Percentiles rank a stretch among this genome's conserved stretches.
These are phyloP conservation scores for Noturus placidus DNA, from an alignment of 2,113 vertebrate species.

Conservation along the genomic window DNA sequence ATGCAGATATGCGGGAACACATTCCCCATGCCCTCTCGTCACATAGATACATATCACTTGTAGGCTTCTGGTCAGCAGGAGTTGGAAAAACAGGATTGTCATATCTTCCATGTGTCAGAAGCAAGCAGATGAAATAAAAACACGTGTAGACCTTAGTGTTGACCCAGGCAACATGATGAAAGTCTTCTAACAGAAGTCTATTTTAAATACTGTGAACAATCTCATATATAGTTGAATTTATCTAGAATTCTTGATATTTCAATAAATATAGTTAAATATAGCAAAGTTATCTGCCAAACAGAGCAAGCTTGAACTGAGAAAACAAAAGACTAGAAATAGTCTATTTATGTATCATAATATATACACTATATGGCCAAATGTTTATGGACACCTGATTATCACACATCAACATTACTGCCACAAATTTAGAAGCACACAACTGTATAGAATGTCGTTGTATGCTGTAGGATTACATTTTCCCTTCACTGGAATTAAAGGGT, in stretches of 20 bases:
- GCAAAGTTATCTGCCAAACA: background rate
- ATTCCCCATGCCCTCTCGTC: background rate
- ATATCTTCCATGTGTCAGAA: slow-evolving; percentile 22
- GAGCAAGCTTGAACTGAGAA: background rate
- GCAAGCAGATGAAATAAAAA: slow-evolving; percentile 38
- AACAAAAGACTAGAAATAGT: background rate
- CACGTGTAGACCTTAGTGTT: slow-evolving; percentile 29
- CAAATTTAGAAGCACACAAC: too few species aligned
- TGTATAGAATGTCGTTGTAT: too few species aligned
- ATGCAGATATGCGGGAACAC: slow-evolving; percentile 19
- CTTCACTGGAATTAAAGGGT: too few species aligned
- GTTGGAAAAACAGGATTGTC: slow-evolving; percentile 38
- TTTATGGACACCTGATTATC: too few species aligned
- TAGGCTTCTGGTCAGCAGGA: background rate
- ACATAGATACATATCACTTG: background rate
- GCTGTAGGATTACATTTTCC: too few species aligned
- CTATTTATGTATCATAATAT: background rate
- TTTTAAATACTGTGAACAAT: slow-evolving; percentile 16
- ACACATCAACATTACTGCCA: too few species aligned
- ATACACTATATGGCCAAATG: too few species aligned
- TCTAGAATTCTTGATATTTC: background rate
- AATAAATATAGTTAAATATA: background rate
- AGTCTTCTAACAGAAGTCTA: slow-evolving; percentile 26
- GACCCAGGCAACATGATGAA: slow-evolving; percentile 16
- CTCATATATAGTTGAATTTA: background rate